Conservation (phyloP, 2,113 vertebrate genomes). For the Chrysemys picta region DNA sequence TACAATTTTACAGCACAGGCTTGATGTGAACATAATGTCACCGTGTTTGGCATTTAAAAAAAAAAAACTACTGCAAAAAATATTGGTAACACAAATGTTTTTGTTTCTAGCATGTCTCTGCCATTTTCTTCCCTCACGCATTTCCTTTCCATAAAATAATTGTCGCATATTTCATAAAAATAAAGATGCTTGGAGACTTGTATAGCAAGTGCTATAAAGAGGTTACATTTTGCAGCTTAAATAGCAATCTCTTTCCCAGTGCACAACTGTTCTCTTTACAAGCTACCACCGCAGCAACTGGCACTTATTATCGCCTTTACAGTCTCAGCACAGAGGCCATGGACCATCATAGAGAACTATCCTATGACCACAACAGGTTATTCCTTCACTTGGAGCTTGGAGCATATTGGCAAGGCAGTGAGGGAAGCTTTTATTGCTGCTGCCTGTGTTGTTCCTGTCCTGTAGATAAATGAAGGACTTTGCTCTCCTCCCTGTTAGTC, state of each 20-base stretch:
- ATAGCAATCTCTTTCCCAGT: background rate
- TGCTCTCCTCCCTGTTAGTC: background rate
- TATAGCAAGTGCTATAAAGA: background rate
- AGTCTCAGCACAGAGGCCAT: background rate
- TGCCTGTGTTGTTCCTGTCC: background rate
- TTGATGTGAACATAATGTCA: constrained; percentile 73
- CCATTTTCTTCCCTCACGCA: constrained; percentile 38
- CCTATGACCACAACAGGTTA: background rate
- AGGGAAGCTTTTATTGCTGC: background rate
- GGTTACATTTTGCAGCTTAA: background rate
- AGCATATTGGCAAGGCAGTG: background rate
- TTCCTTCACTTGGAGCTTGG: background rate
- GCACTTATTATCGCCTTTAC: background rate
- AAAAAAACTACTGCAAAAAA: constrained; percentile 37
- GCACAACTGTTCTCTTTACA: rapidly evolving
- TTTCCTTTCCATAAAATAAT: constrained; percentile 27
- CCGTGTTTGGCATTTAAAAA: constrained; percentile 61
- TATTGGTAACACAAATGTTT: constrained; percentile 65
- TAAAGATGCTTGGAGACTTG: background rate
- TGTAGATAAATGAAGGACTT: background rate
- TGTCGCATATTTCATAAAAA: background rate
- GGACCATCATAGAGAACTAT: rapidly evolving
- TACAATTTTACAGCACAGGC: constrained; percentile 64
- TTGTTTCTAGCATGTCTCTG: constrained; percentile 51
- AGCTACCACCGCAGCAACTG: rapidly evolving